Percentiles rank a stretch among this genome's conserved stretches.
Conservation (phyloP, 2,113 vertebrate genomes). For the Colius striatus region DNA sequence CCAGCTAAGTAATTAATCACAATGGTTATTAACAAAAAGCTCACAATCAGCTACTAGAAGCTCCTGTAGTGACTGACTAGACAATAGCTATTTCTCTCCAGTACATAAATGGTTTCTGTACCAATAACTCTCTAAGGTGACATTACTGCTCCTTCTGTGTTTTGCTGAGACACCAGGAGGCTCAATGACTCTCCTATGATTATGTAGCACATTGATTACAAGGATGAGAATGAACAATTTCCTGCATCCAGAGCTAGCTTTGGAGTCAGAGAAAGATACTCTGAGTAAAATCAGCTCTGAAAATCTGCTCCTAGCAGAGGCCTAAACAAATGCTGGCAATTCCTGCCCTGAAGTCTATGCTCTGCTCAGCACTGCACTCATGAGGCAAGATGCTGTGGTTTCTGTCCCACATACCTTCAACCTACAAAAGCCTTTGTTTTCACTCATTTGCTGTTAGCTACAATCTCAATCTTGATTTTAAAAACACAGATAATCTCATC, state of each 20-base stretch:
- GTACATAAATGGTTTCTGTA: neutral
- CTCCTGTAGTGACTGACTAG: neutral
- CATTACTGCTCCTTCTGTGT: neutral
- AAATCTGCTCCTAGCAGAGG: neutral
- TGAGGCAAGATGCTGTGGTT: constrained; percentile 16
- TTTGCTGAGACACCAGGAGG: neutral
- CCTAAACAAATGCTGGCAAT: neutral
- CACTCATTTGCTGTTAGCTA: neutral
- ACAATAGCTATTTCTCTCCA: neutral
- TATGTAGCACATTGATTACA: neutral
- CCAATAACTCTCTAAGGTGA: neutral
- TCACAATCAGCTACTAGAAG: constrained; percentile 3
- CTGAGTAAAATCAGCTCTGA: neutral
- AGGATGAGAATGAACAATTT: neutral
- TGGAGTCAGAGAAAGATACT: neutral
- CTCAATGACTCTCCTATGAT: neutral
- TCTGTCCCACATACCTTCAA: neutral
- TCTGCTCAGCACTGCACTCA: constrained; percentile 38
- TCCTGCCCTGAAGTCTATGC: neutral
- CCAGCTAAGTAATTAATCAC: constrained; percentile 19
- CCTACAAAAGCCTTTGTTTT: neutral
- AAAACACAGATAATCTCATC: neutral
- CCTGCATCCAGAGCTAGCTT: neutral
- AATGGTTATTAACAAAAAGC: constrained; percentile 19
- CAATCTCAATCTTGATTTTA: neutral